Base-by-base conservation (phyloP, 2,113 vertebrate genomes). In the Scatophagus argus region DNA sequence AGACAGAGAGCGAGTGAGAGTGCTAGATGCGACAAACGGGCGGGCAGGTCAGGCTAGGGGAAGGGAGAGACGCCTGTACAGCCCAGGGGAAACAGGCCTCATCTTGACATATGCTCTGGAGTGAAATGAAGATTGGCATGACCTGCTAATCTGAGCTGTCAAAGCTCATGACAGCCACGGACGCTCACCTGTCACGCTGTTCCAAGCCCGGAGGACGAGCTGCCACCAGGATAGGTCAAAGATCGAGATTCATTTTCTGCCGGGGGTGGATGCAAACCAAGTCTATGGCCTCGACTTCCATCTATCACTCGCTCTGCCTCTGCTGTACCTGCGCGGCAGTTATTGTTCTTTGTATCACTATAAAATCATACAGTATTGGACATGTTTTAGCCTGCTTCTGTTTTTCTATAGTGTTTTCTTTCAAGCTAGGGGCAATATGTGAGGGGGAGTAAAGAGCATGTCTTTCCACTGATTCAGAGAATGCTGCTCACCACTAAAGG, bases 81-180 rank as follows among this genome's bases (percentile, higher is more conserved):
- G 86, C 91, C 90, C 86, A 56, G 52, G 85, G 89, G 90, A 74
- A 80, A 72, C 83, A 63, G 87, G 89, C 80, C 84, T 80, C 82
- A 49, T 91, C 85, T 84, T 93, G 91, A 92, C 93, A 93, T 93
- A 93, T 93, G 93, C 88, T 90, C 89, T 74, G 85, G 88, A 91
- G 82, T 89, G 83, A 92, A 89, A 93, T 90, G 82, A 89, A 90
- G 91, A 92, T 88, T 90, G 93, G 88, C 91, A 87, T 56, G 77
- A 93, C 84, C 89, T 79, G 89, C 90, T 93, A 92, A 93, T 93
- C 87, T 91, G 88, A 90, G 86, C 91, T 91, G 91, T 91, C 91
- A 88, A 77, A 76, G 88, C 90, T 88, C 79, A 88, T 89, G 88
- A 88, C 29, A 79, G 54, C 79, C 73, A 62, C 39, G 31, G 79